These are phyloP conservation scores for Eumeta japonica DNA, from an alignment of 1,140 invertebrate species.

Conservation along the genomic window DNA sequence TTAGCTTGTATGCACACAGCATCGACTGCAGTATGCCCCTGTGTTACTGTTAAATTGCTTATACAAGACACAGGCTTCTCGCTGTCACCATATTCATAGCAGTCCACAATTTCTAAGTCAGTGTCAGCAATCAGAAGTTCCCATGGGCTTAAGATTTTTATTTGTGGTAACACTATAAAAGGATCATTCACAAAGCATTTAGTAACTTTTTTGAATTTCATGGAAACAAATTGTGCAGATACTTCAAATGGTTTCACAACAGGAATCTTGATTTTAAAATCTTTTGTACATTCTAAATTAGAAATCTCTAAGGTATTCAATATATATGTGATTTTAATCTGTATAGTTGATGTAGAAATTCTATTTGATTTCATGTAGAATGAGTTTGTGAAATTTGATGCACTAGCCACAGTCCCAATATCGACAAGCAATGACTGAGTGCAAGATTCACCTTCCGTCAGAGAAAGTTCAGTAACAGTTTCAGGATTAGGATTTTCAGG, in stretches of 20 bases:
- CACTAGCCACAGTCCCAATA: slow-evolving; percentile 37
- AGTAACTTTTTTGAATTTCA: slow-evolving; percentile 63
- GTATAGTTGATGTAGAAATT: slow-evolving; percentile 58
- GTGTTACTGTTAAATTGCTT: slow-evolving; percentile 37
- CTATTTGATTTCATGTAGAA: slow-evolving; percentile 65
- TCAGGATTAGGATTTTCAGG: slow-evolving; percentile 51
- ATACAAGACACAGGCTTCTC: slow-evolving; percentile 34
- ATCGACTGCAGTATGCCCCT: slow-evolving; percentile 47
- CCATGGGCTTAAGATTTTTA: slow-evolving; percentile 69
- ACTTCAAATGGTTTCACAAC: slow-evolving; percentile 72
- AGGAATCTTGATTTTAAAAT: slow-evolving; percentile 61
- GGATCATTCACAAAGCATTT: slow-evolving; percentile 68
- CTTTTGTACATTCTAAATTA: slow-evolving; percentile 57
- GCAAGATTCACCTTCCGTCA: slow-evolving; percentile 44
- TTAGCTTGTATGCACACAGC: slow-evolving; percentile 46
- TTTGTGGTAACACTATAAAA: slow-evolving; percentile 68
- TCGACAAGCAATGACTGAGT: slow-evolving; percentile 42
- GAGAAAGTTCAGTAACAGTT: slow-evolving; percentile 53
- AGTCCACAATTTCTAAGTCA: slow-evolving; percentile 60
- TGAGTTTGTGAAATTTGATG: slow-evolving; percentile 27
- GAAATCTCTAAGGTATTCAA: slow-evolving; percentile 40
- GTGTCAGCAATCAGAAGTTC: slow-evolving; percentile 66
- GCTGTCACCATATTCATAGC: slow-evolving; percentile 38
- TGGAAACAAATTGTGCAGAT: slow-evolving; percentile 65
- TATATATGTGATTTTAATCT: slow-evolving; percentile 56